phyloP scores from a whole-genome alignment of 1,140 invertebrate genomes.

The Magallana ariakensis region DNA sequence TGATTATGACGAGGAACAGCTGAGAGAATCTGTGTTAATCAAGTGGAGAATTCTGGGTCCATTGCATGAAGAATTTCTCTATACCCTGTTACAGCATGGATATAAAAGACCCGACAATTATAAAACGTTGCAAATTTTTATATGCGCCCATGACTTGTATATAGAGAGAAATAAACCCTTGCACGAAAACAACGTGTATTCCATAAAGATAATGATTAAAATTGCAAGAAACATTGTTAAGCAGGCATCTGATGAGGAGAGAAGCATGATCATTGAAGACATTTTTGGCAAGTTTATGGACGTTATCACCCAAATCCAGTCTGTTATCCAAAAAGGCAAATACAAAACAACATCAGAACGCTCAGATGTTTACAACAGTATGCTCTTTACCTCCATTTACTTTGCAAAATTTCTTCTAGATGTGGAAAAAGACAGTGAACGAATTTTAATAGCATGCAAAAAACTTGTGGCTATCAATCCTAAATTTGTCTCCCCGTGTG shows the following conservation, averaged over 20 bases:
- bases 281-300: neutral
- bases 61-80: slow-evolving; percentile 37
- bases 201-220: neutral
- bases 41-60: neutral
- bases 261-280: neutral
- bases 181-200: slow-evolving; percentile 35
- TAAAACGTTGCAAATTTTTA: neutral
- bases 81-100: slow-evolving; percentile 19
- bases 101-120: neutral
- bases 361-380: neutral
- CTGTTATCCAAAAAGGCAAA: neutral
- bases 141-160: slow-evolving; percentile 3
- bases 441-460: neutral
- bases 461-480: neutral
- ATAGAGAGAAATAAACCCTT: slow-evolving; percentile 10
- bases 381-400: neutral
- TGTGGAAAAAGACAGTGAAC: slow-evolving; percentile 23
- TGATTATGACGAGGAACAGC: neutral
- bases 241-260: neutral
- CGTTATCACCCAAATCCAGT: neutral
- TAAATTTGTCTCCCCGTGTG: neutral
- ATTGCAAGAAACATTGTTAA: neutral
- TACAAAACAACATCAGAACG: neutral
- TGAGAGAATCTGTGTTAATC: neutral
- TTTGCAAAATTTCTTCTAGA: slow-evolving; percentile 18